Evolutionary conservation across 2,797 vertebrate species (phyloP).

Genomic region (Syngnathus rostellatus): DNA sequence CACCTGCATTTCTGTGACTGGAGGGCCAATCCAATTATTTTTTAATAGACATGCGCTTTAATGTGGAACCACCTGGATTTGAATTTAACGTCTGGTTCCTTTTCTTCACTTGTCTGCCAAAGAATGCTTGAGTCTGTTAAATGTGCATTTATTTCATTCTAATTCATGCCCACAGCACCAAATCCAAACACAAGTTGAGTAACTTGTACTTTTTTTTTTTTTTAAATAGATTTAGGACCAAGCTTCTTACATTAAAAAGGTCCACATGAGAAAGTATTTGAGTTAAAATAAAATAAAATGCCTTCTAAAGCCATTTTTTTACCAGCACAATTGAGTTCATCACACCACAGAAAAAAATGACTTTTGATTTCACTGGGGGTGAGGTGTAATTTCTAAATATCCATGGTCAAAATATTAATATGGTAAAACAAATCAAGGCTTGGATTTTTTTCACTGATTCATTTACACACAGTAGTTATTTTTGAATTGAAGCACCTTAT

Average conservation of each 20-base stretch:
- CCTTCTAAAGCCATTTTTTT: too few relatives aligned
- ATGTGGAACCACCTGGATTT: conserved; percentile 28
- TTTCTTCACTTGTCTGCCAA: conserved; percentile 3
- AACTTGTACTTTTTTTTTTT: too few relatives aligned
- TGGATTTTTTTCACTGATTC: conserved; percentile 6
- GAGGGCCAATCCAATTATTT: conserved; percentile 43
- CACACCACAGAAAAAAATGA: too few relatives aligned
- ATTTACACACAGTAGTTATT: conserved; percentile 35
- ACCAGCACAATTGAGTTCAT: too few relatives aligned
- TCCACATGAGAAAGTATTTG: too few relatives aligned
- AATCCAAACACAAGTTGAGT: neutral
- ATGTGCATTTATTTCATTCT: neutral
- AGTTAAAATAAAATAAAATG: too few relatives aligned
- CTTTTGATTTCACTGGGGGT: too few relatives aligned
- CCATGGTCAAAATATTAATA: too few relatives aligned
- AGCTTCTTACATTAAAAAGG: too few relatives aligned
- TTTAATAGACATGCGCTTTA: conserved; percentile 35
- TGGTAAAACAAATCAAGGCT: too few relatives aligned
- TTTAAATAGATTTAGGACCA: too few relatives aligned
- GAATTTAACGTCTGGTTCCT: neutral
- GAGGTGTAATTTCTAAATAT: too few relatives aligned
- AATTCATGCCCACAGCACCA: neutral
- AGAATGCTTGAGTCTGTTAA: neutral
- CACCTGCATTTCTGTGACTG: conserved; percentile 35
- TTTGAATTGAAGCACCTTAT: conserved; percentile 30